Evolutionary conservation across 2,888 invertebrate species (phyloP).

Genomic region (Torymus texanus): DNA sequence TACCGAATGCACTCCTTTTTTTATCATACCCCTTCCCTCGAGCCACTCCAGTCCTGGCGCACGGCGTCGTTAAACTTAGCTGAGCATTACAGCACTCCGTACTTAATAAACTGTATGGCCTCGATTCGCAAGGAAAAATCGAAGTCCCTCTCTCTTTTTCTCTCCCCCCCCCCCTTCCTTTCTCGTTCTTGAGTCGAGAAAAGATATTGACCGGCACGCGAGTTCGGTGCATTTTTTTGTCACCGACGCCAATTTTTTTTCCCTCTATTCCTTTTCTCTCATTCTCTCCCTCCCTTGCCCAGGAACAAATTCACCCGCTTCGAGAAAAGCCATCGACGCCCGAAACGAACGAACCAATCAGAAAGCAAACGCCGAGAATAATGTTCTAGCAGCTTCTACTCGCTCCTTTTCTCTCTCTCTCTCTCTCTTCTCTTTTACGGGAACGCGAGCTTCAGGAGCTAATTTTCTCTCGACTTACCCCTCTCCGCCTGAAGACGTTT

Average conservation of each 20-base stretch:
- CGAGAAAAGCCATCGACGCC: constrained; percentile 7
- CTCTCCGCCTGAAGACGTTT: constrained; percentile 34
- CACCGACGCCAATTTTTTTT: not conserved
- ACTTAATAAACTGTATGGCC: constrained; percentile 8
- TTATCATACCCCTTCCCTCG: not conserved
- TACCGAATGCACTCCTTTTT: constrained; percentile 16
- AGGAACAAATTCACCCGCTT: not conserved
- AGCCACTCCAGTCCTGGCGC: not conserved
- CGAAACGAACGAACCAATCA: constrained; percentile 42
- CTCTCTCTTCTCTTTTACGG: constrained; percentile 2
- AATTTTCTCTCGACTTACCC: constrained; percentile 50
- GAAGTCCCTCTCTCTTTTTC: constrained; percentile 49
- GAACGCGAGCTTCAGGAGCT: constrained; percentile 29
- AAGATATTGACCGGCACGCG: constrained; percentile 60
- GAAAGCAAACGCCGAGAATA: constrained; percentile 54
- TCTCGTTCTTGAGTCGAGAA: constrained; percentile 30
- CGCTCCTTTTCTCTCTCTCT: too few species aligned
- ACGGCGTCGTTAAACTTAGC: constrained; percentile 6
- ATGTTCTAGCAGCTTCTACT: constrained; percentile 37
- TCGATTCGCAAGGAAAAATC: constrained; percentile 61
- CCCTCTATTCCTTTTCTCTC: not conserved
- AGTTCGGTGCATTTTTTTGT: constrained; percentile 1
- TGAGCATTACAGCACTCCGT: not conserved
- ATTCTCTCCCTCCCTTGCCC: not conserved
- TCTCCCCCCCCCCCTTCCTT: too few species aligned